Base-by-base conservation (phyloP, 2,797 vertebrate genomes). In the Pempheris klunzingeri region DNA sequence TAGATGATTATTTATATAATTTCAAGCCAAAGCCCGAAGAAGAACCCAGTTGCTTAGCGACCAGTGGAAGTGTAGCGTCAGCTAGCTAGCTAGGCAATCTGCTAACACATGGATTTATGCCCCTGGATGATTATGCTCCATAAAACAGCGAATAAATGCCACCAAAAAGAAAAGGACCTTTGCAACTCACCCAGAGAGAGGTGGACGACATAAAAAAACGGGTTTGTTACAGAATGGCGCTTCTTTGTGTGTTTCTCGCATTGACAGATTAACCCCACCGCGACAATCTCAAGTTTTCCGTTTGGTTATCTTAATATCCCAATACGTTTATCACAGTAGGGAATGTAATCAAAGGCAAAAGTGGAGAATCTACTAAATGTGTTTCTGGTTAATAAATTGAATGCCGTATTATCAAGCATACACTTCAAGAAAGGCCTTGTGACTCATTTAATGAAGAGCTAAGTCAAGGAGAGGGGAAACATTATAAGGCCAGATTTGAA, bases 171-270 rank as follows among this genome's bases (percentile, higher is more conserved):
- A 92, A 83, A 80, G 94, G 94, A 41, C 84, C 93, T 4, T 74
- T 95, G 59, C 95, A 94, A 26, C 86, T 89, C 18, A 54, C 88
- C 17, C 91, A 93, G 65, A 88, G 87, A 78, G 92, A 95, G 57
- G 91, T 88, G 30, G 94, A 94, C 44, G 91, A 87, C 26, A 62
- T 94, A 0, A 65, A 84, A 76, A 88, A 73, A 58, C 82, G 92
- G 93, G 95, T 96, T 57, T 36, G 92, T 82, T 8, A n/a, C 0
- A 8, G 3, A 65, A 26, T 8, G 12, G 0, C 41, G 11, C 6
- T 12, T 18, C 2, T 2, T 30, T 30, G 7, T 30, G 26, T 28
- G 5, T 57, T 34, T 24, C 1, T 22, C 0, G 13, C 1, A 4
- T 22, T 7, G 3, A 59, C 24, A 5, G 43, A 18, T 50, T 5